Evolutionary conservation across 2,113 vertebrate genomes (phyloP).

Genomic region (Perca fluviatilis): DNA sequence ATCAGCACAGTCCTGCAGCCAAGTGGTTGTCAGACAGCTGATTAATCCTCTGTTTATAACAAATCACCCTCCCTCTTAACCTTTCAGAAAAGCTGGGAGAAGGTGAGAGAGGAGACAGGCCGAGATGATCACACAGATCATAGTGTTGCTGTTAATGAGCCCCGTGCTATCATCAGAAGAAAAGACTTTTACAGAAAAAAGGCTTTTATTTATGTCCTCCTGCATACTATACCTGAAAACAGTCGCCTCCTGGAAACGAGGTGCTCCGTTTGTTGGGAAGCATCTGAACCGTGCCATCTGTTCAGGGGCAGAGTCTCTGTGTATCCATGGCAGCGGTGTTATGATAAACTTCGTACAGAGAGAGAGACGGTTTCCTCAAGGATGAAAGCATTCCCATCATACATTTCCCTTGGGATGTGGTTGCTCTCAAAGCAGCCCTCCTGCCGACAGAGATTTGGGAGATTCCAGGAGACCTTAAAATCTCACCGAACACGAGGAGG

Average conservation of each 20-base stretch:
- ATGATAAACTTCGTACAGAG: constrained; percentile 42
- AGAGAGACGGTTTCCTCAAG: constrained; percentile 21
- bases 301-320: constrained; percentile 15
- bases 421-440: constrained; percentile 61
- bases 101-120: constrained; percentile 15
- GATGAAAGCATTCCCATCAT: constrained; percentile 76
- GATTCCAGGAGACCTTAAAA: constrained; percentile 70
- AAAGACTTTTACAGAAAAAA: constrained; percentile 32
- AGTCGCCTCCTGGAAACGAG: neutral
- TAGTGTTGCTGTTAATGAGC: constrained; percentile 41
- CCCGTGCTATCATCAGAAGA: constrained; percentile 20
- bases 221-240: constrained; percentile 11
- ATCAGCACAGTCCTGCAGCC: constrained; percentile 33
- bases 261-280: constrained; percentile 8
- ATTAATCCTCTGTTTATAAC: constrained; percentile 65
- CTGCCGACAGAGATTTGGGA: constrained; percentile 68
- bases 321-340: constrained; percentile 29
- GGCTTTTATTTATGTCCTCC: constrained; percentile 21
- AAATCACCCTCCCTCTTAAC: constrained; percentile 58
- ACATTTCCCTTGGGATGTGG: constrained; percentile 56
- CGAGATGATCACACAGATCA: constrained; percentile 50
- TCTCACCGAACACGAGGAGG: constrained; percentile 54
- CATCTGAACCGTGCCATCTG: neutral
- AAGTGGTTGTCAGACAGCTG: constrained; percentile 43
- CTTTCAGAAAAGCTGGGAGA: constrained; percentile 39